phyloP scores from a whole-genome alignment of 2,113 vertebrate genomes.

The Tragelaphus imberbis region DNA sequence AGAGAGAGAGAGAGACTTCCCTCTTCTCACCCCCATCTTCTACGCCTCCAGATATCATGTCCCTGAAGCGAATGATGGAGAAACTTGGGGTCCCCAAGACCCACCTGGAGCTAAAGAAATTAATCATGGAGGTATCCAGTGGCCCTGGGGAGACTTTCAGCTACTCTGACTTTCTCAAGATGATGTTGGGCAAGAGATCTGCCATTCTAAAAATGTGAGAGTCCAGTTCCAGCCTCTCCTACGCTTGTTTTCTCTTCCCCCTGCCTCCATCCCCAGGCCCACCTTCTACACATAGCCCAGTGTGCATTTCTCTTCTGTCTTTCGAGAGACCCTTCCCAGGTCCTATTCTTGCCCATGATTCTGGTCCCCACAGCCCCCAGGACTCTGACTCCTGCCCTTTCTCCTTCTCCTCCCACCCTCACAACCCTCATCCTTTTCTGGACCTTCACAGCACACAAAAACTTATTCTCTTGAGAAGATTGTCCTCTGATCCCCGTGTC shows the following conservation, averaged over 20 bases:
- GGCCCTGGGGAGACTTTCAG: slow-evolving; percentile 79
- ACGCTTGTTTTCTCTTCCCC: not conserved
- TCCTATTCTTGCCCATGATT: not conserved
- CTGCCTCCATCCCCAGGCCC: not conserved
- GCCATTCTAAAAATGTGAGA: slow-evolving; percentile 87
- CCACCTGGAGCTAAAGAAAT: slow-evolving; percentile 87
- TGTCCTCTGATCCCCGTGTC: not conserved
- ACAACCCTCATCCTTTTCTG: not conserved
- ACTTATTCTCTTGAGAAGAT: not conserved
- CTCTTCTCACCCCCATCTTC: not conserved
- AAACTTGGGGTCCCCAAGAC: slow-evolving; percentile 87
- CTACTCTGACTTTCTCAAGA: slow-evolving; percentile 85
- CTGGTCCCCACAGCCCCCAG: not conserved
- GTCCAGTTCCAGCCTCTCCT: not conserved
- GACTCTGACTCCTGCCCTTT: not conserved
- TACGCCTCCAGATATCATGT: slow-evolving; percentile 82
- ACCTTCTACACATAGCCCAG: not conserved
- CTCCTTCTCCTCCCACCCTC: not conserved
- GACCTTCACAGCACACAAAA: not conserved
- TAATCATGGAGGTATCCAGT: slow-evolving; percentile 83
- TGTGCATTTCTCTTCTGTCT: not conserved
- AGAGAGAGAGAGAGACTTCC: too few relatives aligned
- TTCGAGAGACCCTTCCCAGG: not conserved
- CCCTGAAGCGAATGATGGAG: slow-evolving; percentile 87
- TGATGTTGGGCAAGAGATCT: slow-evolving; percentile 89